Evolutionary conservation across 35 echinoderm and acorn worm genomes (phyloP).

Genomic region (Apostichopus californicus): DNA sequence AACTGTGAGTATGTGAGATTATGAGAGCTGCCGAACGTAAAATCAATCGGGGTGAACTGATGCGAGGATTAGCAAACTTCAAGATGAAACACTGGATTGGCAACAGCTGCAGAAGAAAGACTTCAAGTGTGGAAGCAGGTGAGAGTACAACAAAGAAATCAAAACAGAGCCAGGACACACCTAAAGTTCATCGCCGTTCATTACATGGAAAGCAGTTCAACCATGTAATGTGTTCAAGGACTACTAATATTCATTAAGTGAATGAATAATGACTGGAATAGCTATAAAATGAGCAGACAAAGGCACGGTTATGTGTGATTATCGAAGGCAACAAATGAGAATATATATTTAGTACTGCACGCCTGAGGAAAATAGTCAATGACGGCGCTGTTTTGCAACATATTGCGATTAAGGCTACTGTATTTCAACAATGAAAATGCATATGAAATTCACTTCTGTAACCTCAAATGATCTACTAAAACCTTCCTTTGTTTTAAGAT

Average conservation of each 20-base stretch:
- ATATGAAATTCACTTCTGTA: no score
- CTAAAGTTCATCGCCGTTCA: not conserved
- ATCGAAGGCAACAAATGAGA: no score
- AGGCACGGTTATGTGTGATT: no score
- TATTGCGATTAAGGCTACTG: no score
- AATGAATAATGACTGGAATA: no score
- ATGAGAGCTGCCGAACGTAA: not conserved
- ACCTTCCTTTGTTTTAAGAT: no score
- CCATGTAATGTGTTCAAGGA: not conserved
- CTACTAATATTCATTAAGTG: not conserved
- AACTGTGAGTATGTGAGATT: not conserved
- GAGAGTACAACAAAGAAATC: not conserved
- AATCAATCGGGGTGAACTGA: constrained; percentile 39
- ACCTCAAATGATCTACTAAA: no score
- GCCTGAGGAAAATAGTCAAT: no score
- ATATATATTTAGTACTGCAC: no score
- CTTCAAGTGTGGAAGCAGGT: not conserved
- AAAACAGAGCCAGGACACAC: not conserved
- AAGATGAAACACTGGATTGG: not conserved
- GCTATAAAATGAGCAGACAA: no score
- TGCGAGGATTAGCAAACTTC: not conserved
- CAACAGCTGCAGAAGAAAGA: not conserved
- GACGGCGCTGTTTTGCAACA: no score
- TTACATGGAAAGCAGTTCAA: not conserved
- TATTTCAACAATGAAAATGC: no score